Evolutionary conservation across 1,140 invertebrate genomes (phyloP), one percentile per base, ranked within the genome.

Genomic region (Drosophila albomicans): DNA sequence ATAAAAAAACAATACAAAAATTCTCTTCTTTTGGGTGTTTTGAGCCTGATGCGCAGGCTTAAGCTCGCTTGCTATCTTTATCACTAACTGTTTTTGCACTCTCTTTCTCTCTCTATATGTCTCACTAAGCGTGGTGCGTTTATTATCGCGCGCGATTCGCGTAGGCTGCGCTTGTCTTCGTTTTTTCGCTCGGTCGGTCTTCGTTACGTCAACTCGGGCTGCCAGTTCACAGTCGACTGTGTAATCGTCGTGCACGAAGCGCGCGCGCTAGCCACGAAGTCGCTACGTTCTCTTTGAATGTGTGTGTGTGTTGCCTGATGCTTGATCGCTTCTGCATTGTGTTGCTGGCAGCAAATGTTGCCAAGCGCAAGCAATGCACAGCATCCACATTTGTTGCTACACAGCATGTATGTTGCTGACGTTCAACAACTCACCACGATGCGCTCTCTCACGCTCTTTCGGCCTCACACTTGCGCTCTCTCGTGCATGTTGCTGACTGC

Each of bases 171-270:
- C 8, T 35, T 48, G 62, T 52, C 35, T 38, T 38, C 48, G 58
- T 43, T 32, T 2, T 11, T 10, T 41, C 11, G 11, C 15, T 62
- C 51, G 63, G 69, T 72, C 56, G 65, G 49, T 76, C 71, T 62
- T 78, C 66, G 75, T 76, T 64, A 69, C 85, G 81, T 89, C 79
- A 84, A 87, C 81, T 82, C 85, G 84, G 68, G 73, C 79, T 81
- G 88, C 75, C 78, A 81, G 89, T 91, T 86, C 76, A 90, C 77
- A 90, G 76, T 76, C 89, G 90, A 91, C 89, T 91, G 87, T 76
- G 76, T 81, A 54, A 64, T 73, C 68, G 68, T 78, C 35, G 66
- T 32, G 35, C 68, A 76, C 61, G 52, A 71, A 61, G 63, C 51
- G 61, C 38, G 51, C 76, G 61, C 58, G 41, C 45, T 65, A 70